phyloP scores from a whole-genome alignment of 1,140 invertebrate species.

The Zaprionus inermis region DNA sequence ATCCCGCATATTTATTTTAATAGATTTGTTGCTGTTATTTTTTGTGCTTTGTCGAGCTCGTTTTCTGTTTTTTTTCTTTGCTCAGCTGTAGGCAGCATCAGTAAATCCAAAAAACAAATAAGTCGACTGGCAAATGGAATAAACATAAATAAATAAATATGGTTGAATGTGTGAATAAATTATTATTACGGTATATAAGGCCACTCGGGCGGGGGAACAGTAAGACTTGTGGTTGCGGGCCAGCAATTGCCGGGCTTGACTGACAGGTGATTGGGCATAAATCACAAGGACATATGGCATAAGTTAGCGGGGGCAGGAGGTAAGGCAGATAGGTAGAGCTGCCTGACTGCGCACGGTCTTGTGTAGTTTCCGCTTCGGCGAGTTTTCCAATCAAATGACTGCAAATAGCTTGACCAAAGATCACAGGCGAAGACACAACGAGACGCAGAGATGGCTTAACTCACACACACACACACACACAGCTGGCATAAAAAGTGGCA shows the following conservation, averaged over 20 bases:
- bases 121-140: conserved; percentile 33
- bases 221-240: conserved; percentile 60
- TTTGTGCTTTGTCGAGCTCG: conserved; percentile 11
- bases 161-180: conserved; percentile 36
- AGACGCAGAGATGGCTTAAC: conserved; percentile 37
- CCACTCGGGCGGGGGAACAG: not conserved
- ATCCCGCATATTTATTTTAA: conserved; percentile 15
- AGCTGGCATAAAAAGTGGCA: conserved; percentile 49
- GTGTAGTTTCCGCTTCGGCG: conserved; percentile 66
- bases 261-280: conserved; percentile 31
- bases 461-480: conserved; percentile 11
- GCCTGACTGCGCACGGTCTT: conserved; percentile 44
- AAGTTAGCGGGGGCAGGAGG: not conserved
- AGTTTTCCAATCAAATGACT: conserved; percentile 77
- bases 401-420: conserved; percentile 62
- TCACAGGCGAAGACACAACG: conserved; percentile 50
- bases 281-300: conserved; percentile 33
- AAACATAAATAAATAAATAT: conserved; percentile 38
- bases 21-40: conserved; percentile 23
- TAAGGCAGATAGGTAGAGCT: not conserved
- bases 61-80: conserved; percentile 38
- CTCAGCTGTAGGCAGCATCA: conserved; percentile 59
- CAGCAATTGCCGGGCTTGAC: conserved; percentile 15
- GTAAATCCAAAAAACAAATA: conserved; percentile 77
- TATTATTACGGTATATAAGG: not conserved